Evolutionary conservation across 1,140 invertebrate species (phyloP).

Genomic region (Drosophila sulfurigaster): DNA sequence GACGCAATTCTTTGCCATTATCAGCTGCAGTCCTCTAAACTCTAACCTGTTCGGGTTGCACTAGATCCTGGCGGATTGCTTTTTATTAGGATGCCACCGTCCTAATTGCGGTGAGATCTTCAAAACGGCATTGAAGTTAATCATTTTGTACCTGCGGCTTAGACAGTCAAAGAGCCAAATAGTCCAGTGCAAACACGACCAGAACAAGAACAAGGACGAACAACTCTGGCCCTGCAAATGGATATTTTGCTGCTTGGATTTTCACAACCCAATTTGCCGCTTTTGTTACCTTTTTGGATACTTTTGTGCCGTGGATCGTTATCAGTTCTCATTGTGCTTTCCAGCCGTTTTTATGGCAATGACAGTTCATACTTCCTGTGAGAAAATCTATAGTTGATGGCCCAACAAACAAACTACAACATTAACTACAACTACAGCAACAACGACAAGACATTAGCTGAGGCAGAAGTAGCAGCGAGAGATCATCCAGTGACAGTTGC

Average conservation of each 20-base stretch:
- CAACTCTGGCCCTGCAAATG: conserved; percentile 59
- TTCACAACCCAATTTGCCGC: conserved; percentile 71
- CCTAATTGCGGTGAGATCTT: conserved; percentile 76
- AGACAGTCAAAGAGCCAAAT: conserved; percentile 76
- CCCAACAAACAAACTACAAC: conserved; percentile 42
- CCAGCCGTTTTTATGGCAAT: conserved; percentile 54
- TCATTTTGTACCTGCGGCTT: conserved; percentile 81
- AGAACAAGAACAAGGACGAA: conserved; percentile 23
- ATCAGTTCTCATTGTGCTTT: conserved; percentile 75
- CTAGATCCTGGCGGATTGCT: conserved; percentile 69
- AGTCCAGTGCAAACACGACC: conserved; percentile 48
- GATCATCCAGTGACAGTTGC: conserved; percentile 30
- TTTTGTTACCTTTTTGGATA: conserved; percentile 68
- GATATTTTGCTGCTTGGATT: conserved; percentile 58
- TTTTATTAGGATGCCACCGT: conserved; percentile 71
- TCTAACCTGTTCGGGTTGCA: conserved; percentile 46
- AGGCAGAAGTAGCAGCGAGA: not conserved
- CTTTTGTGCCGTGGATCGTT: conserved; percentile 66
- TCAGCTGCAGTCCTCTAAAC: conserved; percentile 41
- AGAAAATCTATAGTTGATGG: conserved; percentile 72
- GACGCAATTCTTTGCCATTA: conserved; percentile 82
- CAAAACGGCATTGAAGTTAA: conserved; percentile 67
- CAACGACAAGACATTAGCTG: conserved; percentile 28
- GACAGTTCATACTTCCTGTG: conserved; percentile 64
- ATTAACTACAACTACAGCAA: conserved; percentile 19